A percentile compares a stretch with the other conserved stretches of the same genome.
phyloP scores from a whole-genome alignment of 2,797 vertebrate genomes.

The Paramormyrops hopkinsi region DNA sequence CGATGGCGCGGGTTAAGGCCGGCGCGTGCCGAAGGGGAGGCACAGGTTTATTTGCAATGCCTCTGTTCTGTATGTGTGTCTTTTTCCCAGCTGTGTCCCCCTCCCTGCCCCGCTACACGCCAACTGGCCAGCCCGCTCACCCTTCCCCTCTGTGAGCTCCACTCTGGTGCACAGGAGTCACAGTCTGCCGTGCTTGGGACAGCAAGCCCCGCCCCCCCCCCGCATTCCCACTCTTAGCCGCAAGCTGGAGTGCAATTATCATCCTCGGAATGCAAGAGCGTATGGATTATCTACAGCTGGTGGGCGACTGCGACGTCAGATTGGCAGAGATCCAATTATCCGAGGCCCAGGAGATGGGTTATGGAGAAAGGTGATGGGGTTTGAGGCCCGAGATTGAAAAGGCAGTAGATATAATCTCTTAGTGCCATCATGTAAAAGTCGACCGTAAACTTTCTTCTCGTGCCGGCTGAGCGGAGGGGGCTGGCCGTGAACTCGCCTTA shows the following conservation, averaged over 20 bases:
- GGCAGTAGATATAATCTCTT: conserved; percentile 8
- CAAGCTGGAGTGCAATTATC: conserved; percentile 7
- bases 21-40: not conserved
- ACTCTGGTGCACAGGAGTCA: not conserved
- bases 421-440: not conserved
- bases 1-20: not conserved
- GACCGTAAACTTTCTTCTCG: not conserved
- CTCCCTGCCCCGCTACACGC: not conserved
- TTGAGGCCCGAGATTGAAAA: not conserved
- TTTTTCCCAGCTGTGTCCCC: not conserved
- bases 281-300: not conserved
- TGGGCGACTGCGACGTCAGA: not conserved
- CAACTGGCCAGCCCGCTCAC: not conserved
- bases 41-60: not conserved
- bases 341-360: not conserved
- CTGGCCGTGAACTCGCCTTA: not conserved
- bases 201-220: not conserved
- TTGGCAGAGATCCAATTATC: conserved; percentile 14
- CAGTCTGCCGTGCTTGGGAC: not conserved
- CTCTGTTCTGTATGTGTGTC: not conserved
- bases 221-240: not conserved
- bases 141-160: not conserved
- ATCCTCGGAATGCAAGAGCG: not conserved
- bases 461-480: not conserved
- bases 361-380: not conserved